Evolutionary conservation across 1,140 invertebrate species (phyloP), one percentile per base, ranked within the genome.

Genomic region (Bombyx mandarina): DNA sequence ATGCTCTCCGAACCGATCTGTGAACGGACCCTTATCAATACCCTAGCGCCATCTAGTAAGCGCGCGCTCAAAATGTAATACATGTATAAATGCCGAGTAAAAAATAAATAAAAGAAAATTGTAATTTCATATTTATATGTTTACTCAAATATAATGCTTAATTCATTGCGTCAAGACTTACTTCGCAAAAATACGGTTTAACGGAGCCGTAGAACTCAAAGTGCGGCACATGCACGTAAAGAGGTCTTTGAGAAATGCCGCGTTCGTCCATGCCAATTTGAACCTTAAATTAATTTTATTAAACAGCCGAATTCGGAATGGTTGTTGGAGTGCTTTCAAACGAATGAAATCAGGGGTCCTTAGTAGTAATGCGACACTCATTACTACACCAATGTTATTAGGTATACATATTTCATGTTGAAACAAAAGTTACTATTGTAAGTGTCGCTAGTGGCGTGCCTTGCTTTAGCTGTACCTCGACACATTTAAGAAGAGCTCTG

Each of bases 371-470:
- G 52, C 4, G 52, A 53, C 10, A 53, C 42, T 53, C 52, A 53
- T 9, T 51, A 51, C 49, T 4, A 5, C 10, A 22, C 49, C 49
- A 51, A 51, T 53, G 9, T 53, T 42, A 43, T 35, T 5, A 53
- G 42, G 52, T 53, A 42, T n/a, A n/a, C n/a, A n/a, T 53, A 43
- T 53, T 53, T 53, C 3, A 53, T 53, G 52, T 53, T 35, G 52
- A 6, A 53, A 43, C 26, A 53, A 53, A 53, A 51, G 42, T 53
- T 53, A 53, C 52, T 53, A 53, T 51, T 53, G 52, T 53, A 53
- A 53, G 43, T 42, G 52, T 22, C 42, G 7, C 52, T 53, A 6
- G 52, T 53, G 26, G 9, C 3, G 52, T 22, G 2, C 22, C 26
- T 42, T 53, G 26, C 44, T 53, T 43, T 53, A n/a, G 52, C 1